Base-by-base conservation (phyloP, 1,140 invertebrate species). In the Branchinecta lindahli region DNA sequence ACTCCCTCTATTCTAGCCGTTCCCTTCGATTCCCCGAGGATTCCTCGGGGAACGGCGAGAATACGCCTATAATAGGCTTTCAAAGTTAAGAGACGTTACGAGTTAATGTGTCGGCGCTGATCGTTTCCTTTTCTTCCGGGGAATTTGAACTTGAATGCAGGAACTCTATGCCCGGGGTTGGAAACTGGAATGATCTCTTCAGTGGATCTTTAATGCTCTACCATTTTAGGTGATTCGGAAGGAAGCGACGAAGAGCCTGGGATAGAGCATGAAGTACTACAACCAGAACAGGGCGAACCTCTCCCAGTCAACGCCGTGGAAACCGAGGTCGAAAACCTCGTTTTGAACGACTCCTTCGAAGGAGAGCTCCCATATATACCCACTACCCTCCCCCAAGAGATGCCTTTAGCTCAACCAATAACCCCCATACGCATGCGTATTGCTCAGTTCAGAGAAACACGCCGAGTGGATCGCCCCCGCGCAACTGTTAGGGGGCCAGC, bases 351-450 rank as follows among this genome's bases (percentile, higher is more conserved):
- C 73, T 89, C 91, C 73, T 90, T 89, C 9, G 89, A 91, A 72
- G 89, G 90, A 70, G 90, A 92, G 79, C 79, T 92, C 74, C 91
- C 91, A 0, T 92, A 90, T 75, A 85, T 92, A 72, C 89, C 90
- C 61, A 92, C 90, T 6, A 92, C 90, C 46, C 78, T 92, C 70
- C 90, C 90, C 15, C 80, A 86, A 76, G 90, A 92, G 80, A 85
- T 90, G 66, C 88, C 90, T 8, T 83, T 88, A 66, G 90, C 87
- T 15, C 80, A 91, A 69, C 87, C 88, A 1, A 88, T 92, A 70
- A 82, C 91, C 66, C 90, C 91, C 21, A 84, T 91, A 66, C 87
- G 87, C 75, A 85, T 90, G 77, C 82, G 91, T 68, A 82, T 87
- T 45, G 77, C 80, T 74, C 82, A 86, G 77, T 82, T 87, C 21